Conservation (phyloP, 2,113 vertebrate genomes). For the Indri indri region DNA sequence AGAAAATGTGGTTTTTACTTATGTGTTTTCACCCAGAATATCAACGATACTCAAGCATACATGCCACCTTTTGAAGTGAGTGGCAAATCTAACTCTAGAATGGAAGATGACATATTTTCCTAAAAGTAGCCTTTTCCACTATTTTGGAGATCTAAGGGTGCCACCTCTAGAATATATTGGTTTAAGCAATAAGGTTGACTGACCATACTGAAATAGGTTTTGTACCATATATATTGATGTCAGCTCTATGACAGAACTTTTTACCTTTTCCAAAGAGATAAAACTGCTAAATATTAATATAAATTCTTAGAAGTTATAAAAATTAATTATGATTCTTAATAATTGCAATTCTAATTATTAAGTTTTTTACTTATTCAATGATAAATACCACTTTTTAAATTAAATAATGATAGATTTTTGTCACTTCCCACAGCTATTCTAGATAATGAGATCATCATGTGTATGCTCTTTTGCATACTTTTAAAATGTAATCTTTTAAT, state of each 20-base stretch:
- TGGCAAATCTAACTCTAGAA: not conserved
- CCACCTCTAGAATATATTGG: not conserved
- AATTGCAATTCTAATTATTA: not conserved
- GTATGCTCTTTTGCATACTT: conserved; percentile 53
- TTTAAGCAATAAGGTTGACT: not conserved
- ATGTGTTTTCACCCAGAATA: not conserved
- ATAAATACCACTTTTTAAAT: not conserved
- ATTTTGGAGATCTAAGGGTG: not conserved
- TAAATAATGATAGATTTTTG: not conserved
- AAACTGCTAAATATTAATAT: not conserved
- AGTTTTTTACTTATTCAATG: not conserved
- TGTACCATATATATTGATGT: not conserved
- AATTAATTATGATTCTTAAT: not conserved
- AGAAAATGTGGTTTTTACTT: not conserved
- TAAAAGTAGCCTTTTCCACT: not conserved
- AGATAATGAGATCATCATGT: conserved; percentile 73
- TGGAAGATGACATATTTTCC: conserved; percentile 17
- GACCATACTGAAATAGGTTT: not conserved
- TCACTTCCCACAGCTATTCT: conserved; percentile 66
- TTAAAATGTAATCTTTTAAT: conserved; percentile 70
- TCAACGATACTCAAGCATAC: not conserved
- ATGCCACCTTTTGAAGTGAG: not conserved
- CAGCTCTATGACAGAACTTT: not conserved
- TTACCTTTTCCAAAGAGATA: not conserved
- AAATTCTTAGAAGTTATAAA: not conserved